Base-by-base conservation (phyloP, 1,140 invertebrate genomes). In the Bombus polaris region DNA sequence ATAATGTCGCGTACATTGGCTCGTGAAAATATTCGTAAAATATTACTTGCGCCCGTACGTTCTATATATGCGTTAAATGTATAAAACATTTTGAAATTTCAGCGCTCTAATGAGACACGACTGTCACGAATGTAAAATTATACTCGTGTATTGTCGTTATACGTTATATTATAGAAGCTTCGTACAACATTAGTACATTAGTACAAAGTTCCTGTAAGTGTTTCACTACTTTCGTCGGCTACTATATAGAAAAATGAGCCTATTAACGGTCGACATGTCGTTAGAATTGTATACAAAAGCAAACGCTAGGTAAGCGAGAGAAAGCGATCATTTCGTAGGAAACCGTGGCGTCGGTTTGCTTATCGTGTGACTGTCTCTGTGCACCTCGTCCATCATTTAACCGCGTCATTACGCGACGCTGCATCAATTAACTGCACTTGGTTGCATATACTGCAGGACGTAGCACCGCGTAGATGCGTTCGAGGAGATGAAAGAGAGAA, bases 351-450 rank as follows among this genome's bases (percentile, higher is more conserved):
- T 62, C 44, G 39, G 71, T 70, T 66, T 53, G 57, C 72, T 83
- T 82, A 88, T 74, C 88, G 78, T 35, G 76, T 28, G 82, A 88
- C 73, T 53, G 68, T 80, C 37, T 39, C 87, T 37, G 74, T 80
- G 74, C 87, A 83, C 57, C 87, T 86, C 78, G 88, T 89, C 88
- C 83, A 89, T 89, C 87, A 86, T 86, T 89, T 89, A 86, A 66
- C 78, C 83, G 78, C 78, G 83, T 78, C 83, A 89, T 88, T 89
- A 89, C 70, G 62, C 84, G 83, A 72, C 53, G 75, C 76, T 87
- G 85, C 88, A 84, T 89, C 88, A 84, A 89, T 89, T 89, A 89
- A 89, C 66, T n/a, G 70, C 62, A 72, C 44, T 37, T 22, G 82
- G 37, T 47, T 32, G 62, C 32, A 39, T 59, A 65, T 57, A 66